Evolutionary conservation across 2,797 vertebrate genomes (phyloP).

Genomic region (Trachurus trachurus): DNA sequence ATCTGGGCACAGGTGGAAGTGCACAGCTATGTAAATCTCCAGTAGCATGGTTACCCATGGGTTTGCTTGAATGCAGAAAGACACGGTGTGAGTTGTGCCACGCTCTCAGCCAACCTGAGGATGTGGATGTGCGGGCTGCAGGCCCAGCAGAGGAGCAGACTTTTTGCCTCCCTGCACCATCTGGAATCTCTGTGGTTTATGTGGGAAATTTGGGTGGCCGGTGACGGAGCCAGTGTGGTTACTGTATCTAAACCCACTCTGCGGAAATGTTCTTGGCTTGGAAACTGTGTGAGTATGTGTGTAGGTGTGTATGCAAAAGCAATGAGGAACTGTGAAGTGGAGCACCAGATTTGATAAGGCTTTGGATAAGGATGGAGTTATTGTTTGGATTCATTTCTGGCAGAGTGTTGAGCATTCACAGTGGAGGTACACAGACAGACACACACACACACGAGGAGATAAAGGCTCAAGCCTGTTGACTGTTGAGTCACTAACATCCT

Average conservation of each 20-base stretch:
- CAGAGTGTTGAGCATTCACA: conserved; percentile 9
- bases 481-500: conserved; percentile 38
- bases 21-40: conserved; percentile 60
- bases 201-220: conserved; percentile 70
- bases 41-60: conserved; percentile 41
- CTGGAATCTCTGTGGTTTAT: conserved; percentile 75
- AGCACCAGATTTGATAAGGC: conserved; percentile 28
- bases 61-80: conserved; percentile 51
- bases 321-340: conserved; percentile 32
- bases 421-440: conserved; percentile 13
- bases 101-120: conserved; percentile 32
- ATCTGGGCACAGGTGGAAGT: conserved; percentile 67
- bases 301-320: conserved; percentile 24
- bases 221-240: conserved; percentile 60
- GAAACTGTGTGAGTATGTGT: conserved; percentile 29
- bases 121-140: conserved; percentile 25
- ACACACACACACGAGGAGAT: conserved; percentile 40
- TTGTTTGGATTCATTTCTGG: conserved; percentile 42
- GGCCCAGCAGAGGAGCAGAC: conserved; percentile 43
- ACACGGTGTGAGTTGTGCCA: conserved; percentile 63
- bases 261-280: conserved; percentile 66
- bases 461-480: conserved; percentile 29
- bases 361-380: conserved; percentile 34
- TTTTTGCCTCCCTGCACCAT: conserved; percentile 71
- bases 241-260: conserved; percentile 59